Evolutionary conservation across 2,888 invertebrate genomes (phyloP).

Genomic region (Drosophila fungiperda): DNA sequence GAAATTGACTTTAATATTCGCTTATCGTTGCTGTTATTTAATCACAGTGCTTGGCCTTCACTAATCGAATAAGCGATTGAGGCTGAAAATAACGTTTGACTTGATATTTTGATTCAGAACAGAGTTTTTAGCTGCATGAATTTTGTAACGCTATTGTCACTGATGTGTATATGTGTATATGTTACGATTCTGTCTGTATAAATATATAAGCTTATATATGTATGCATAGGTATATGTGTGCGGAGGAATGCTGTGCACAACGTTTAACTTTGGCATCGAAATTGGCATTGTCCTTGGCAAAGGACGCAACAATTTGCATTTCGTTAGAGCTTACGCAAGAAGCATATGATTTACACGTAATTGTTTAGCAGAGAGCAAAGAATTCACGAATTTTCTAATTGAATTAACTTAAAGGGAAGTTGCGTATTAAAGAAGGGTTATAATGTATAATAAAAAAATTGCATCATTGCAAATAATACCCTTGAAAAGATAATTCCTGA

Average conservation of each 20-base stretch:
- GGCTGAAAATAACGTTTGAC: constrained; percentile 41
- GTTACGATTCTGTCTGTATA: background rate
- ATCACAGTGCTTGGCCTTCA: constrained; percentile 22
- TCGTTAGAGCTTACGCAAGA: constrained; percentile 62
- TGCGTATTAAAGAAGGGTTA: background rate
- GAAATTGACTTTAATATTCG: constrained; percentile 53
- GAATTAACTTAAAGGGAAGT: background rate
- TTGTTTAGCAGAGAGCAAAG: background rate
- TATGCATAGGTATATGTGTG: constrained; percentile 4
- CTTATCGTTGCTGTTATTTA: constrained; percentile 38
- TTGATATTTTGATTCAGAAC: constrained; percentile 33
- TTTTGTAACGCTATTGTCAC: constrained; percentile 23
- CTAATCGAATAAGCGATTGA: constrained; percentile 39
- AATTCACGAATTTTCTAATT: background rate
- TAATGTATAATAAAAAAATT: background rate
- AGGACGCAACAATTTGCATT: constrained; percentile 60
- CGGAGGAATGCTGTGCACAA: constrained; percentile 57
- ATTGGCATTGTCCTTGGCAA: constrained; percentile 64
- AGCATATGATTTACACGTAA: constrained; percentile 48
- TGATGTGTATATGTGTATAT: constrained; percentile 10
- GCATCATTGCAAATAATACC: background rate
- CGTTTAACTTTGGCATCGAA: constrained; percentile 17
- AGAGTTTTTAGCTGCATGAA: constrained; percentile 8
- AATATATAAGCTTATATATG: background rate
- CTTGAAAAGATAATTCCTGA: background rate